phyloP scores from a whole-genome alignment of 2,113 vertebrate genomes.

The Nannospalax galili region DNA sequence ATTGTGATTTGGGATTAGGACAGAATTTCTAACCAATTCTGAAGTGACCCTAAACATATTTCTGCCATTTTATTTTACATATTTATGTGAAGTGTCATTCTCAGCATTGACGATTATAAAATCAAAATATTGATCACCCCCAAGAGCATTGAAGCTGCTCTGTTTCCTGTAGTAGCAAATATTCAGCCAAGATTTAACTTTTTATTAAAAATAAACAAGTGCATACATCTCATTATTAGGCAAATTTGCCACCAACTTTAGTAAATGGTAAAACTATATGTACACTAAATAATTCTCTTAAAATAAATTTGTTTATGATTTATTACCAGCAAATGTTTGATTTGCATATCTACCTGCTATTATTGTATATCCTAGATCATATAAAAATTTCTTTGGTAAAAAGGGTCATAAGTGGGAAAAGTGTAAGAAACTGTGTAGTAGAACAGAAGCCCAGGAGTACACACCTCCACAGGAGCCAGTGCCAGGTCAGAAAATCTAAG shows the following conservation, averaged over 20 bases:
- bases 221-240: not conserved
- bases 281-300: not conserved
- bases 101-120: not conserved
- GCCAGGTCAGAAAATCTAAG: not conserved
- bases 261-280: not conserved
- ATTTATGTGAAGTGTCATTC: not conserved
- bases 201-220: not conserved
- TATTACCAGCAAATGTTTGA: not conserved
- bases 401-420: not conserved
- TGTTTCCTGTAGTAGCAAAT: not conserved
- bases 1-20: not conserved
- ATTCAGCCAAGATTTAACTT: not conserved
- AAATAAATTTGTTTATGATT: not conserved
- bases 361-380: not conserved
- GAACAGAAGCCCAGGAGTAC: not conserved
- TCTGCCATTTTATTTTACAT: not conserved
- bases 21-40: not conserved
- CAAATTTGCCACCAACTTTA: not conserved
- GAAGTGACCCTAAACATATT: not conserved
- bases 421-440: not conserved
- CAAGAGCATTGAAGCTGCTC: not conserved
- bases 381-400: not conserved
- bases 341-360: not conserved
- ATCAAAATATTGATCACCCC: not conserved
- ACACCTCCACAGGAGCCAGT: not conserved